Conservation (phyloP, 2,888 invertebrate genomes). For the Cheilosia variabilis region DNA sequence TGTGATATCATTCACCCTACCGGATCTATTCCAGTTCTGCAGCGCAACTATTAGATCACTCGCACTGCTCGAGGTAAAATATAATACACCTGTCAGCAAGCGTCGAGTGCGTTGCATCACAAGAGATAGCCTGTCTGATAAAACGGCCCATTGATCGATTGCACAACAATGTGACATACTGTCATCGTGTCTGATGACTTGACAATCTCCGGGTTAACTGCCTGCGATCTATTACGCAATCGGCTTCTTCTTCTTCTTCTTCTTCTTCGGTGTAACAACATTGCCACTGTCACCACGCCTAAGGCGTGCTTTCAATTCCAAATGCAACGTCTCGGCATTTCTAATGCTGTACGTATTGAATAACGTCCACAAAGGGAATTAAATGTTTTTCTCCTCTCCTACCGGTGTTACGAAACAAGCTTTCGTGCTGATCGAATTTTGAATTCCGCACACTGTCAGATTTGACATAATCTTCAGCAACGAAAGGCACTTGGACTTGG, state of each 20-base stretch:
- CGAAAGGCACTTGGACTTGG: conserved; percentile 1
- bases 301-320: conserved; percentile 59
- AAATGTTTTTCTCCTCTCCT: conserved; percentile 32
- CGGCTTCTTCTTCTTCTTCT: not conserved
- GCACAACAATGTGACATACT: conserved; percentile 38
- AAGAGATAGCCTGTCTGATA: conserved; percentile 28
- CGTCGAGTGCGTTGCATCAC: conserved; percentile 19
- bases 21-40: not conserved
- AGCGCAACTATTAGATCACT: conserved; percentile 5
- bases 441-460: conserved; percentile 33
- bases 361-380: conserved; percentile 63
- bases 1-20: no score
- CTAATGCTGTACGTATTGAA: conserved; percentile 27
- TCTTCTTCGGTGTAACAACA: conserved; percentile 3
- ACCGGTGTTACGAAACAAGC: conserved; percentile 37
- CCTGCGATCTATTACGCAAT: conserved; percentile 37
- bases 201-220: conserved; percentile 11
- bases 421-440: conserved; percentile 57
- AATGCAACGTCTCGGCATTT: conserved; percentile 38
- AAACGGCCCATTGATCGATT: conserved; percentile 43
- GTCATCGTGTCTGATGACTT: conserved; percentile 6
- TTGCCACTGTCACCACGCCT: conserved; percentile 12
- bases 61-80: not conserved
- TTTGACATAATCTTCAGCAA: conserved; percentile 46
- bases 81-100: conserved; percentile 11